A percentile compares a stretch with the other conserved stretches of the same genome.
Evolutionary conservation across 2,888 invertebrate genomes (phyloP).

Genomic region (Folsomia manolachei): DNA sequence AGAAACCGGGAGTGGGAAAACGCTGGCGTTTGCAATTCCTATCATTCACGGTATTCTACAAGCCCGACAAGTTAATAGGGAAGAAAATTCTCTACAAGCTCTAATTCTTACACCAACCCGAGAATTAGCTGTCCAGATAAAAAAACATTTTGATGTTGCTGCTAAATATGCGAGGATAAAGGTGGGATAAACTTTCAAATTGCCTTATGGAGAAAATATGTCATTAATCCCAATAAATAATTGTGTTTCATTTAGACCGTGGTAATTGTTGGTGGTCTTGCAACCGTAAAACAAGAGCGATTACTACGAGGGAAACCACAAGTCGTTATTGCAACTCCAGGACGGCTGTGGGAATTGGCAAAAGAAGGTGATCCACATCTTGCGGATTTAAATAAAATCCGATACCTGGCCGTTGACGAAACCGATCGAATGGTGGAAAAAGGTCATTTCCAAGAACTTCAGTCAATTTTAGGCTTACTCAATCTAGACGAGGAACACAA

Average conservation of each 20-base stretch:
- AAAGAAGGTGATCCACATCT: conserved; percentile 74
- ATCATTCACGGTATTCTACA: conserved; percentile 80
- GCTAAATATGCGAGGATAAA: conserved; percentile 75
- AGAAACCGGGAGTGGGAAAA: conserved; percentile 98
- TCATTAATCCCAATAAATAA: no score
- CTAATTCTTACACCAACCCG: conserved; percentile 92
- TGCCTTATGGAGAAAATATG: background rate
- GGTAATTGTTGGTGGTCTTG: conserved; percentile 90
- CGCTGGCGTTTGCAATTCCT: conserved; percentile 94
- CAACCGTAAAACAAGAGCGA: conserved; percentile 88
- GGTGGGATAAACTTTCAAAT: conserved; percentile 53
- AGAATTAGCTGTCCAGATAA: conserved; percentile 92
- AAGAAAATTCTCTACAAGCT: conserved; percentile 65
- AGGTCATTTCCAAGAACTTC: conserved; percentile 91
- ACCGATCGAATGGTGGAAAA: conserved; percentile 97
- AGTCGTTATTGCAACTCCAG: conserved; percentile 95
- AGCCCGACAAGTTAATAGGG: conserved; percentile 56
- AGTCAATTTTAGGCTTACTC: conserved; percentile 72
- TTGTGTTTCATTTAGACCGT: conserved; percentile 60
- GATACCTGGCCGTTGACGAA: conserved; percentile 93
- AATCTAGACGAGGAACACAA: conserved; percentile 65
- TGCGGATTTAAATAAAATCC: conserved; percentile 68
- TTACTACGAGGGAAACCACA: conserved; percentile 79
- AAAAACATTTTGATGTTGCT: conserved; percentile 73
- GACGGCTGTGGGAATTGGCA: conserved; percentile 91